Evolutionary conservation across 2,888 invertebrate genomes (phyloP).

Genomic region (Hymenopus coronatus): DNA sequence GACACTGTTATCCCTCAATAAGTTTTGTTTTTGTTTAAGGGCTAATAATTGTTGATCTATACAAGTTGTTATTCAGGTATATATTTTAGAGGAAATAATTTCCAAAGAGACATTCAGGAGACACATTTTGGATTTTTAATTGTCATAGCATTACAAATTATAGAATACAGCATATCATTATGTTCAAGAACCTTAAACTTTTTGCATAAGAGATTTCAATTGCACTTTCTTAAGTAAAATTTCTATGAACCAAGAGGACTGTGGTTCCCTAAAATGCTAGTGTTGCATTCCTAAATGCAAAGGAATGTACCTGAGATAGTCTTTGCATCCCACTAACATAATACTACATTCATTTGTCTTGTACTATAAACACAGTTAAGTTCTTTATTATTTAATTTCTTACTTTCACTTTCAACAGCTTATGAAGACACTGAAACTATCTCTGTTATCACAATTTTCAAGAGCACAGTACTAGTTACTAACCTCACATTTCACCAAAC

Average conservation of each 20-base stretch:
- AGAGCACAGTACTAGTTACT: constrained; percentile 8
- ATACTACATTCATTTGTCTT: constrained; percentile 12
- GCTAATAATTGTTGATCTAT: neutral
- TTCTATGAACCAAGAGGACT: neutral
- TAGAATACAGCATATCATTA: neutral
- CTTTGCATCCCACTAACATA: constrained; percentile 10
- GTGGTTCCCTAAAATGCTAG: neutral
- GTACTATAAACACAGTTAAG: constrained; percentile 4
- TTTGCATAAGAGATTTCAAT: neutral
- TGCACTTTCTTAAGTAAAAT: neutral
- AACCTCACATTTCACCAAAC: neutral
- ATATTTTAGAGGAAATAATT: neutral
- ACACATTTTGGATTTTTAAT: neutral
- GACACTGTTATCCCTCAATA: neutral
- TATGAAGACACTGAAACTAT: neutral
- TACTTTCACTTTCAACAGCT: neutral
- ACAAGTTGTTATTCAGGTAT: neutral
- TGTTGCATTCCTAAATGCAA: neutral
- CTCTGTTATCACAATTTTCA: constrained; percentile 2
- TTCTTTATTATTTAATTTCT: neutral
- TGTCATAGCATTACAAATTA: neutral
- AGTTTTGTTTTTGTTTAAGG: neutral
- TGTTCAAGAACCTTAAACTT: neutral
- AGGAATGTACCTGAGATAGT: constrained; percentile 18
- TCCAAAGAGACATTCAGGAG: neutral